Evolutionary conservation across 2,113 vertebrate genomes (phyloP), one percentile per base, ranked within the genome.

Genomic region (Neolamprologus variostigma): DNA sequence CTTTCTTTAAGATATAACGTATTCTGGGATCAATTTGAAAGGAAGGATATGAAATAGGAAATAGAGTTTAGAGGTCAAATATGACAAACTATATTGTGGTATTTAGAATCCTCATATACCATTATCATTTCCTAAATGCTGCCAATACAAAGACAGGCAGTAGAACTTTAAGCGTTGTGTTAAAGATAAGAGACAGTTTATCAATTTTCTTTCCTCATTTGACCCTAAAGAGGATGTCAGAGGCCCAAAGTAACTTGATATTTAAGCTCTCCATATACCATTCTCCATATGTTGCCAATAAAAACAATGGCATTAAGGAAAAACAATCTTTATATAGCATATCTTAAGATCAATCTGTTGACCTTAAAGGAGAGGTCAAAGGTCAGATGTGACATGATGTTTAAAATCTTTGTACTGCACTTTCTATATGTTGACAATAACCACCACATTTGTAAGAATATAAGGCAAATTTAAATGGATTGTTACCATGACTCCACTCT

Each of bases 121-220:
- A 2, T 37, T 68, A 21, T 37, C 63, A 2, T 68, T 8, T 68
- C 33, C 19, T 21, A 37, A 68, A 68, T 68, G 63, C 17, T 37
- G 33, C 33, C 63, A 68, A 68, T 40, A 13, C 63, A 68, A 68
- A 68, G 33, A 21, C 33, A 68, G 11, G 19, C 63, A 68, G 63
- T 37, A 68, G 19, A 37, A 66, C 19, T 66, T 66, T 35, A 37
- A 68, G 19, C 7, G 2, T 68, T 37, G 33, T 13, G 33, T 68
- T 13, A 68, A 4, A 68, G 33, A 68, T 68, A 37, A 68, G 10
- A 66, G 17, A 63, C 16, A 63, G 28, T 63, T 33, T 66, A 66
- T 37, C 26, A 4, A 59, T 0, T 0, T 35, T 0, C 0, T 37
- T 35, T 8, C 31, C 19, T 66, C 33, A 66, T 66, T 66, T 66